Base-by-base conservation (phyloP, 2,888 invertebrate species). In the Belgica antarctica region DNA sequence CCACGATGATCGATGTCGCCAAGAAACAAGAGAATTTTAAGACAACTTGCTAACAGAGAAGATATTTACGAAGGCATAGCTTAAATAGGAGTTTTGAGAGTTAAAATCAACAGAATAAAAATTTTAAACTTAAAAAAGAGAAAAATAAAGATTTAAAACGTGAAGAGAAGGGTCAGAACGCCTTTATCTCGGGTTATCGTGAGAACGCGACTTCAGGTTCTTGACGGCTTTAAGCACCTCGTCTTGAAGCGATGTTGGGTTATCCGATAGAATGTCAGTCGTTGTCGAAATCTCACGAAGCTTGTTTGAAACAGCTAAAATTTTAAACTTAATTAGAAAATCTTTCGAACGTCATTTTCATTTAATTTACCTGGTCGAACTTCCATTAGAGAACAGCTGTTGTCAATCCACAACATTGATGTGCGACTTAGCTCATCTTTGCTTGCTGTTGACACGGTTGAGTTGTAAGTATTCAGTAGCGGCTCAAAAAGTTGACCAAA, bases 301-400 rank as follows among this genome's bases (percentile, higher is more conserved):
- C 62, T 96, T 94, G 82, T 93, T 94, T 74, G 95, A 84, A 74
- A 95, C 95, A 78, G 92, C 96, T 96, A 82, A 72, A 63, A 65
- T 57, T 69, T 31, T 46, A 71, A 57, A 71, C 62, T 36, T 62
- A 25, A 36, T 47, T 57, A 47, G 25, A 25, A 25, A 41, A 17
- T 17, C 27, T 12, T 63, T n/a, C n/a, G 8, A n/a, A n/a, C 65
- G 19, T 12, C 70, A 52, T 70, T 47, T 27, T 59, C 15, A 70
- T 70, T 28, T 22, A 71, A 70, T 25, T 79, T 83, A 96, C 96
- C 92, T 78, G 96, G 96, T 76, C 97, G 85, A 81, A 97, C 89
- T 83, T 93, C 90, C 74, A 92, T 90, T 73, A 97, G 86, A 52
- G 96, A 94, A 82, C 96, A 97, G 81, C 95, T 94, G 78, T 96